phyloP scores from a whole-genome alignment of 92 coral and sea anemone species.

The Phenganax stokvisi region DNA sequence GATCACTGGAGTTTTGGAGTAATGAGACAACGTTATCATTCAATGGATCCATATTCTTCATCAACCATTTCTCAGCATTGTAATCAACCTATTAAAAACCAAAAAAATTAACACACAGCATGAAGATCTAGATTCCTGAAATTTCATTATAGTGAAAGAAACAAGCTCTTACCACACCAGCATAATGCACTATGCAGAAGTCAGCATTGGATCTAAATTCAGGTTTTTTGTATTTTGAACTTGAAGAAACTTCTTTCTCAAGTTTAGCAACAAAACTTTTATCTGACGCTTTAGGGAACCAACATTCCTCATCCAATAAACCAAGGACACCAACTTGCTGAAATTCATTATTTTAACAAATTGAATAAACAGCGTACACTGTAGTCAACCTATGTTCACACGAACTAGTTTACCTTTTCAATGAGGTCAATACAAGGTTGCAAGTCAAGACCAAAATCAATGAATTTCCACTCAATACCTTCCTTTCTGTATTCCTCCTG shows the following conservation, averaged over 20 bases:
- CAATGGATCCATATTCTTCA: constrained; percentile 95
- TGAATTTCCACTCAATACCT: constrained; percentile 99
- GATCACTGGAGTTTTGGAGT: constrained; percentile 79
- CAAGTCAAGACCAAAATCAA: constrained; percentile 98
- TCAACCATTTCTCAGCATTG: constrained; percentile 79
- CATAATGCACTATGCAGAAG: constrained; percentile 88
- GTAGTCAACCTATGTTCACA: background rate
- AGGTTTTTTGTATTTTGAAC: constrained; percentile 80
- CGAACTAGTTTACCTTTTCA: constrained; percentile 60
- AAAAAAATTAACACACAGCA: background rate
- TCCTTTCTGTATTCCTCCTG: constrained; percentile 97
- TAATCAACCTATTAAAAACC: constrained; percentile 63
- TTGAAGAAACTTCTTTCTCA: constrained; percentile 72
- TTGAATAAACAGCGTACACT: background rate
- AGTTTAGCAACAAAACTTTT: constrained; percentile 80
- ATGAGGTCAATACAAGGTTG: constrained; percentile 94
- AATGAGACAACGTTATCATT: constrained; percentile 84
- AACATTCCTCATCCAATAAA: constrained; percentile 92
- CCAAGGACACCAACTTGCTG: constrained; percentile 97
- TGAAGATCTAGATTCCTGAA: background rate
- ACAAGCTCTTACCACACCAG: constrained; percentile 68
- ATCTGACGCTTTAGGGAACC: constrained; percentile 99
- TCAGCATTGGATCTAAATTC: constrained; percentile 95
- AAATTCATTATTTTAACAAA: constrained; percentile 6
- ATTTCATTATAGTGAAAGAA: background rate